phyloP scores from a whole-genome alignment of 2,888 invertebrate species.

The Xanthia icteritia region DNA sequence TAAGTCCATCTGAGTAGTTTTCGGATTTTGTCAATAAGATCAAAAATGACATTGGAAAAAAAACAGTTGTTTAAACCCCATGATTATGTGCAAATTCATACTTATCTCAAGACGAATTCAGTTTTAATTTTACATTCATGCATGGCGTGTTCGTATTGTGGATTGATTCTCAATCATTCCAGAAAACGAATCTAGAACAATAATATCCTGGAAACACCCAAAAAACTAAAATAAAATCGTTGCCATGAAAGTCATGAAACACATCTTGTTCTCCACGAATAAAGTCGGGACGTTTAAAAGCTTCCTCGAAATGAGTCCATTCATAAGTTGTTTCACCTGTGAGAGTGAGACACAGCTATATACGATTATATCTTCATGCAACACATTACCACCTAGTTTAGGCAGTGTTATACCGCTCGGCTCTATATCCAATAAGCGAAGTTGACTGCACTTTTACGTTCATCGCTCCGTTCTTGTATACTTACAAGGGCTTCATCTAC shows the following conservation, averaged over 20 bases:
- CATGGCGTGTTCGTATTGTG: neutral
- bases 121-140: neutral
- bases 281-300: neutral
- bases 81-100: neutral
- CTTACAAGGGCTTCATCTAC: slow-evolving; percentile 39
- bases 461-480: slow-evolving; percentile 31
- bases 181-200: neutral
- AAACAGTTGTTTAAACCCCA: accelerated
- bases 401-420: slow-evolving; percentile 3
- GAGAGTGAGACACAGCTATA: slow-evolving; percentile 1
- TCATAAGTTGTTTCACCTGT: slow-evolving; percentile 33
- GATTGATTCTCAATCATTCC: neutral
- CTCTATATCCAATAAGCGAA: slow-evolving; percentile 37
- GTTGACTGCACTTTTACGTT: slow-evolving; percentile 48
- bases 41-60: neutral
- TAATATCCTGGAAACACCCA: neutral
- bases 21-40: neutral
- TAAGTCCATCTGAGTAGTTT: neutral
- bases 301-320: slow-evolving; percentile 28
- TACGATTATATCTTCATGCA: slow-evolving; percentile 6
- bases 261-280: neutral
- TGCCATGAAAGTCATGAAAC: neutral
- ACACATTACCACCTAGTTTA: slow-evolving; percentile 30
- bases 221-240: neutral
- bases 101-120: neutral